Base-by-base conservation (phyloP, 2,797 vertebrate species). In the Balearica regulorum region DNA sequence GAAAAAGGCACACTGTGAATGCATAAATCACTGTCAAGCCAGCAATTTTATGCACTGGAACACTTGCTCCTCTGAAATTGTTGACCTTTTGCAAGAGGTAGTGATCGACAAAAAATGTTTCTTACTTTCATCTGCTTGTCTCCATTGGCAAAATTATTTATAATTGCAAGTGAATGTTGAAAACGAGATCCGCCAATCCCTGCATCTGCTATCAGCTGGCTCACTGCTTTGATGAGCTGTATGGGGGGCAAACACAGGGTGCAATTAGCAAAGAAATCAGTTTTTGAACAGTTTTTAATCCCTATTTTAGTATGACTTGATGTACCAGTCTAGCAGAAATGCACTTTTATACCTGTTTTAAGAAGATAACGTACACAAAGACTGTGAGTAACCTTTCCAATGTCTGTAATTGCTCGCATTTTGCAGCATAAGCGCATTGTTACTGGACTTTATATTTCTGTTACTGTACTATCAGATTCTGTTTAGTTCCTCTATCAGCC, bases 91-190 rank as follows among this genome's bases (percentile, higher is more conserved):
- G 17, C 54, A 83, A 93, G 92, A 83, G 11, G 43, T 31, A 83
- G 18, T 18, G 24, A 90, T 10, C 26, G 55, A 83, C 26, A 96
- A 65, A 90, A 94, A 78, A 18, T 6, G 28, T 70, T 94, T 89
- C 98, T 98, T 98, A 99, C 99, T 98, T 99, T 99, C 89, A 99
- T 99, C 55, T 99, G 99, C 53, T 98, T 98, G 96, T 99, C 99
- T 97, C 99, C 99, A 64, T 99, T 99, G 93, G 99, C 99, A 96
- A 99, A 99, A 97, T 99, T 99, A 94, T 99, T 99, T 91, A 99
- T 99, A 97, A 99, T 99, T 87, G 99, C 99, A 20, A 99, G 98
- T 5, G 99, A 99, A 97, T 99, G 99, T 49, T 99, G 99, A 95
- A 99, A 99, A 16, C 99, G 98, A 3, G 99, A 99, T 26, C 99